Percentiles rank a stretch among this genome's conserved stretches.
phyloP scores from a whole-genome alignment of 35 echinoderm and acorn worm species.

The Heliocidaris erythrogramma region DNA sequence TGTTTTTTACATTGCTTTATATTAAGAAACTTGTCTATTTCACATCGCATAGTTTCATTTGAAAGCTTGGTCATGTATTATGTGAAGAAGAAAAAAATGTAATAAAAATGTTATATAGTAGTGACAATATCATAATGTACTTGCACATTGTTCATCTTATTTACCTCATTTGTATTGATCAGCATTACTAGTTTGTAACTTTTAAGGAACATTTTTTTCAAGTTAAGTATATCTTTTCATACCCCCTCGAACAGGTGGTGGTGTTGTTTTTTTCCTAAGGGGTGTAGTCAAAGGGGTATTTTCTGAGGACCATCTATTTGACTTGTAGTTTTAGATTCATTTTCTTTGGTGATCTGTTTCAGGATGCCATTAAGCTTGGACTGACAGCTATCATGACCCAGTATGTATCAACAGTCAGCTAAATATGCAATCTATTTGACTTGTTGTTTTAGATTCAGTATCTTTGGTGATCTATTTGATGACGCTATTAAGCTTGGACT shows the following conservation, averaged over 20 bases:
- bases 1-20: neutral
- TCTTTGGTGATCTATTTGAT: constrained; percentile 99
- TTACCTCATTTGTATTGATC: too few species aligned
- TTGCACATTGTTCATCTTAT: too few species aligned
- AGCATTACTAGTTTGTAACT: too few species aligned
- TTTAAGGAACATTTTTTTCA: too few species aligned
- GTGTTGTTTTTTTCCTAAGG: too few species aligned
- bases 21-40: neutral
- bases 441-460: constrained; percentile 75
- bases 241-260: too few species aligned
- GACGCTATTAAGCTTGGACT: constrained; percentile 95
- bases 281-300: too few species aligned
- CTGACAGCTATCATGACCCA: constrained; percentile 95
- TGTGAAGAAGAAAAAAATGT: too few species aligned
- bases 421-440: constrained; percentile 67
- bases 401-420: constrained; percentile 90
- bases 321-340: constrained; percentile 68
- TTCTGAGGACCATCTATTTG: neutral
- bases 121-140: too few species aligned
- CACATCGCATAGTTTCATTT: neutral
- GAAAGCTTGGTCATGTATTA: too few species aligned
- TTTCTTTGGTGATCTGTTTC: constrained; percentile 98
- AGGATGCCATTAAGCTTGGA: constrained; percentile 96
- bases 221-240: too few species aligned
- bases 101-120: too few species aligned